Evolutionary conservation across 2,113 vertebrate species (phyloP).

Genomic region (Marmota monax): DNA sequence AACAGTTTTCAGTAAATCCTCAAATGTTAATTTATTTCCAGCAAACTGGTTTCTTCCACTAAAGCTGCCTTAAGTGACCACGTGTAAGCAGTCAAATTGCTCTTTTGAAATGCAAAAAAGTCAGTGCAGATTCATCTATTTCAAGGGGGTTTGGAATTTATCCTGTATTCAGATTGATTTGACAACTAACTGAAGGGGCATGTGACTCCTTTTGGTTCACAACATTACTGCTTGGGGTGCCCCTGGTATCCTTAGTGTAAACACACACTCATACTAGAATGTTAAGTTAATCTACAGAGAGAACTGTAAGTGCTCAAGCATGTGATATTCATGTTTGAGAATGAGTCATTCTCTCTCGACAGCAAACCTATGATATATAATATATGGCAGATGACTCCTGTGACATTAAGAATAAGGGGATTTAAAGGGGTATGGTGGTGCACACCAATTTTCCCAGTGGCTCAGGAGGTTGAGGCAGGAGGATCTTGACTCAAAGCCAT

Average conservation of each 20-base stretch:
- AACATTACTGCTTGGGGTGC: background rate
- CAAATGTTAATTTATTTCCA: background rate
- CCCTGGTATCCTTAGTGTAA: background rate
- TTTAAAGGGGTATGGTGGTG: no score
- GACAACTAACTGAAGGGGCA: background rate
- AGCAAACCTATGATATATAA: background rate
- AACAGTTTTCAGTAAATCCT: background rate
- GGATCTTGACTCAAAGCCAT: no score
- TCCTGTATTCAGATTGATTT: background rate
- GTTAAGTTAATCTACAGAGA: background rate
- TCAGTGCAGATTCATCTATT: background rate
- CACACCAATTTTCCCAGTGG: no score
- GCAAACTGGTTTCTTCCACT: background rate
- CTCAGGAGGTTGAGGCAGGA: no score
- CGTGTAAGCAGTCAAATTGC: background rate
- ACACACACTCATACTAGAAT: background rate
- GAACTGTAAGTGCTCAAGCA: background rate
- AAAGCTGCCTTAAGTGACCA: background rate
- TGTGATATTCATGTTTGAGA: background rate
- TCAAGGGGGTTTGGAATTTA: constrained; percentile 4
- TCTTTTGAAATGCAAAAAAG: background rate
- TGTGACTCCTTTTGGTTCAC: background rate
- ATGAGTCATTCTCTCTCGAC: background rate
- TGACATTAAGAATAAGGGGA: background rate
- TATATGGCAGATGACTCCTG: background rate